Evolutionary conservation across 2,797 vertebrate genomes (phyloP), one percentile per base, ranked within the genome.

Genomic region (Salmo trutta): DNA sequence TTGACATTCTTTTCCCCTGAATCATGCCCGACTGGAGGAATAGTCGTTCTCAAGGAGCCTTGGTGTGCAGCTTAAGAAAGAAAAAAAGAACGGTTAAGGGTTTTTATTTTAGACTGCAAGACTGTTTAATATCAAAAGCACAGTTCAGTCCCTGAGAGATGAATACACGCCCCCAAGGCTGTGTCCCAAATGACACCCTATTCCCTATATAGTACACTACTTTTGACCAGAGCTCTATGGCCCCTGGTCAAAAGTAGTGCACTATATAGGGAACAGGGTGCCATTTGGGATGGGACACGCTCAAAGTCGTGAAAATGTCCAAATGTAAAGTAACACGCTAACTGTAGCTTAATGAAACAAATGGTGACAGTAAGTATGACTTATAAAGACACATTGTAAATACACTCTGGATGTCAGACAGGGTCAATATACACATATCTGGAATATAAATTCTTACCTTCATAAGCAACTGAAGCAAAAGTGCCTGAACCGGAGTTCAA

Each of bases 251-350:
- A 19, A n/a, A 17, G 56, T 59, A n/a, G 17, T 16, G 56, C n/a
- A n/a, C 56, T 59, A 59, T n/a, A 21, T 59, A 7, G 56, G n/a
- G 56, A 16, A 59, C 41, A 47, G 8, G 19, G 19, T 59, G 19
- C 8, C 15, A n/a, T 59, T n/a, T n/a, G 19, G 19, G n/a, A 64
- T 24, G 59, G 59, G 59, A 68, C 4, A 65, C 75, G 10, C 78
- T 62, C 80, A 79, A 86, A 88, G 78, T 80, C 85, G 81, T 88
- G 86, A 80, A 85, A 88, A 79, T 88, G 86, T 93, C 91, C 85
- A 90, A 90, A 93, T 90, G 86, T 91, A 88, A 88, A 85, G 79
- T 74, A 78, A 80, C 85, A 84, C 29, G 75, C 77, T 87, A 87
- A 87, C 82, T 71, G 81, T 51, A 80, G 78, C 81, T 88, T 80